Conservation (phyloP, 2,888 invertebrate genomes). For the Cephus pulcher region DNA sequence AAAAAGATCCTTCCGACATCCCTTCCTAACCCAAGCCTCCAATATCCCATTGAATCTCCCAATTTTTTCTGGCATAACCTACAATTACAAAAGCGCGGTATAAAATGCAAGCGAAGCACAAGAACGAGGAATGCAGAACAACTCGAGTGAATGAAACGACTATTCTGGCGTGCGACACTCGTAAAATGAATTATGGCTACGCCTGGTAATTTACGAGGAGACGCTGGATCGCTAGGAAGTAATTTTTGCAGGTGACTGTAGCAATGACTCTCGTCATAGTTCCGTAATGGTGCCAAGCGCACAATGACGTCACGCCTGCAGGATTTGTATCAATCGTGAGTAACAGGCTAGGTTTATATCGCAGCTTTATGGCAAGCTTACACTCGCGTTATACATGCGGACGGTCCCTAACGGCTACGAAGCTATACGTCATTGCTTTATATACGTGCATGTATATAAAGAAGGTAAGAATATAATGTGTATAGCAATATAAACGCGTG, state of each 20-base stretch:
- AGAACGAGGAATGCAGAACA: neutral
- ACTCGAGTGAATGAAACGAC: neutral
- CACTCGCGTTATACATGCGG: neutral
- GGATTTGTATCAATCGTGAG: slow-evolving; percentile 33
- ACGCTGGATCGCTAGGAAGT: neutral
- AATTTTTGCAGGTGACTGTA: neutral
- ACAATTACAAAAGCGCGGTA: too few relatives aligned
- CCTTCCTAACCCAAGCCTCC: neutral
- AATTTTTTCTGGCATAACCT: neutral
- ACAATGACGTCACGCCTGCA: slow-evolving; percentile 1
- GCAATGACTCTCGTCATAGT: neutral
- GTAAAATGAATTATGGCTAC: neutral
- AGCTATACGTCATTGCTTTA: neutral
- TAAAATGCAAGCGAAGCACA: neutral
- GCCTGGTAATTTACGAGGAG: slow-evolving; percentile 1
- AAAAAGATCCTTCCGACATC: neutral
- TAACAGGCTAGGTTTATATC: neutral
- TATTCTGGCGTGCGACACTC: neutral
- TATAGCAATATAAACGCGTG: too few relatives aligned
- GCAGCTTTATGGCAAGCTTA: slow-evolving; percentile 1
- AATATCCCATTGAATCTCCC: neutral
- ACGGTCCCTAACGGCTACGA: neutral
- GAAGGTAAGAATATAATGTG: neutral
- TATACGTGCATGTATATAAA: neutral
- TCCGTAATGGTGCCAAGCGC: slow-evolving; percentile 2